phyloP scores from a whole-genome alignment of 2,113 vertebrate genomes.

The Oncorhynchus gorbuscha region DNA sequence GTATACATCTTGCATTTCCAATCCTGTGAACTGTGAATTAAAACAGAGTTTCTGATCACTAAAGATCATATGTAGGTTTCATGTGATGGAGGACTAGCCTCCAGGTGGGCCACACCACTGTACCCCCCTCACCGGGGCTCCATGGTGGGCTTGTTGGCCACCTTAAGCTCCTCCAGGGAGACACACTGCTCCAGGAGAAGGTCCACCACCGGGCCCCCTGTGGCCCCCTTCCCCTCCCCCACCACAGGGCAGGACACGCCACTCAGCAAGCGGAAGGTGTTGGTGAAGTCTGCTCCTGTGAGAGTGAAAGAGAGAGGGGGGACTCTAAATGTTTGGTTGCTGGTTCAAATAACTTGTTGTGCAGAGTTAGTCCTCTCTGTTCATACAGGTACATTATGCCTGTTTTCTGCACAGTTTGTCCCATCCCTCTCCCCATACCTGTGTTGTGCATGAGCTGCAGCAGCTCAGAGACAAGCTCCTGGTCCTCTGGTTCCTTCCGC shows the following conservation, averaged over 20 bases:
- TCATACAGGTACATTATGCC: too few species aligned
- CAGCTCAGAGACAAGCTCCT: conserved; percentile 68
- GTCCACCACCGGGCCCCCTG: conserved; percentile 65
- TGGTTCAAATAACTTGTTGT: too few species aligned
- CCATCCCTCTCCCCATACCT: conserved; percentile 54
- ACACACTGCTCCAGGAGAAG: conserved; percentile 77
- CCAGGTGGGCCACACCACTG: conserved; percentile 25
- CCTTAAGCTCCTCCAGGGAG: conserved; percentile 82
- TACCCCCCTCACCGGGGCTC: conserved; percentile 78
- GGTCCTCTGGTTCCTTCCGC: conserved; percentile 67
- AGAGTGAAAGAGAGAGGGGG: background rate
- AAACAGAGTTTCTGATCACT: background rate
- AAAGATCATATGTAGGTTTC: background rate
- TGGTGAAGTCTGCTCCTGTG: conserved; percentile 1
- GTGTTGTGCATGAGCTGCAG: conserved; percentile 80
- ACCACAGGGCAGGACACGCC: conserved; percentile 61
- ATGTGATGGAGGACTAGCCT: background rate
- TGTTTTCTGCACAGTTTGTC: too few species aligned
- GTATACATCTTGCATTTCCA: too few species aligned
- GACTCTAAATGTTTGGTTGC: too few species aligned
- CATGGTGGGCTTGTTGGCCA: conserved; percentile 82
- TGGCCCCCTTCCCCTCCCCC: conserved; percentile 30
- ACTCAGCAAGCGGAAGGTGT: conserved; percentile 76
- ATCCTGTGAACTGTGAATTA: background rate
- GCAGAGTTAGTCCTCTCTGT: too few species aligned